Conservation (phyloP, 2,113 vertebrate species). For the Gallinago paraguaiae region DNA sequence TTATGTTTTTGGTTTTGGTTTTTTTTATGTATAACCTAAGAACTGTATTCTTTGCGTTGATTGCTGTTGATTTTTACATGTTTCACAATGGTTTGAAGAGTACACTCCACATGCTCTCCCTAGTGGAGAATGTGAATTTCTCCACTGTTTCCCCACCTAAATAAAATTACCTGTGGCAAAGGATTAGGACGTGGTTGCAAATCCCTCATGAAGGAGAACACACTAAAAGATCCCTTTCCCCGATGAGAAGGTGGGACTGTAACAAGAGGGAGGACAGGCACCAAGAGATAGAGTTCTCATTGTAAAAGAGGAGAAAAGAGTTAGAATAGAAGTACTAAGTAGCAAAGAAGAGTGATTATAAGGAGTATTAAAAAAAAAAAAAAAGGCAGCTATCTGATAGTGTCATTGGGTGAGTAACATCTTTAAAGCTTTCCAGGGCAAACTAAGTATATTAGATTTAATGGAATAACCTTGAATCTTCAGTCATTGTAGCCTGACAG, state of each 20-base stretch:
- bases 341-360: neutral
- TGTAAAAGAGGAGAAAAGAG: neutral
- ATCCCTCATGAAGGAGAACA: neutral
- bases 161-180: neutral
- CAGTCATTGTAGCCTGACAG: neutral
- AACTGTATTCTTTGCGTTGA: neutral
- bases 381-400: neutral
- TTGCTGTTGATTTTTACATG: neutral
- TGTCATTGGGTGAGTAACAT: neutral
- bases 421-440: neutral
- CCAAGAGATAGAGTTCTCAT: neutral
- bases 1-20: neutral
- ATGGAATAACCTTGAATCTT: neutral
- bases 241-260: neutral
- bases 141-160: neutral
- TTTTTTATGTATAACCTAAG: neutral
- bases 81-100: neutral
- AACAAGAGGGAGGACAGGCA: neutral
- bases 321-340: neutral
- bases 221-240: neutral
- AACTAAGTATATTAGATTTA: neutral
- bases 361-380: neutral
- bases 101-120: neutral
- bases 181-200: neutral
- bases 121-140: neutral